Percentiles rank a stretch among this genome's conserved stretches.
phyloP scores from a whole-genome alignment of 2,888 invertebrate genomes.

The Epinotia bilunana region DNA sequence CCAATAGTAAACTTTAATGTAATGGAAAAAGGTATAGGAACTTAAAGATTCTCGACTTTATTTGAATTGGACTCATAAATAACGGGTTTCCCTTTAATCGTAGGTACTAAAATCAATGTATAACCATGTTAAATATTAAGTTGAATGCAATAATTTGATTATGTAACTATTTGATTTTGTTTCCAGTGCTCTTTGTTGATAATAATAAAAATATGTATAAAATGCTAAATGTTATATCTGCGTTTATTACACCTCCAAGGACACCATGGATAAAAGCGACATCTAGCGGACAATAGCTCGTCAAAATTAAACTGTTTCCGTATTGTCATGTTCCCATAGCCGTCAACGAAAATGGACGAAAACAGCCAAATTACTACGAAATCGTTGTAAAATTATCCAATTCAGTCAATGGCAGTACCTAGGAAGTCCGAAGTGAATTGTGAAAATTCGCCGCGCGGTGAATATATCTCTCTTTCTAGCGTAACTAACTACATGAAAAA shows the following conservation, averaged over 20 bases:
- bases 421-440: slow-evolving; percentile 19
- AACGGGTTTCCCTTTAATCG: too few species aligned
- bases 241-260: too few species aligned
- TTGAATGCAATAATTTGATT: too few species aligned
- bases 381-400: slow-evolving; percentile 33
- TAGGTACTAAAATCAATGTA: too few species aligned
- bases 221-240: too few species aligned
- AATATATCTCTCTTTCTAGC: slow-evolving; percentile 20
- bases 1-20: not conserved
- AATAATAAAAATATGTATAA: not conserved
- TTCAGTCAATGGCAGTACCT: slow-evolving; percentile 16
- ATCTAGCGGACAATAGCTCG: slow-evolving; percentile 12
- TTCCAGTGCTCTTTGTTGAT: not conserved
- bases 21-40: not conserved
- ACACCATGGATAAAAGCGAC: not conserved
- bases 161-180: not conserved
- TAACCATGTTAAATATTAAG: too few species aligned
- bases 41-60: not conserved
- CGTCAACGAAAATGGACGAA: slow-evolving; percentile 16
- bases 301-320: not conserved
- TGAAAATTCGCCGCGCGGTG: slow-evolving; percentile 19
- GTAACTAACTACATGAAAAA: slow-evolving; percentile 7
- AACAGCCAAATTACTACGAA: slow-evolving; percentile 14
- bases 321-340: not conserved
- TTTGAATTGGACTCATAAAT: not conserved